Evolutionary conservation across 2,888 invertebrate genomes (phyloP).

Genomic region (Alviniconcha strummeri): DNA sequence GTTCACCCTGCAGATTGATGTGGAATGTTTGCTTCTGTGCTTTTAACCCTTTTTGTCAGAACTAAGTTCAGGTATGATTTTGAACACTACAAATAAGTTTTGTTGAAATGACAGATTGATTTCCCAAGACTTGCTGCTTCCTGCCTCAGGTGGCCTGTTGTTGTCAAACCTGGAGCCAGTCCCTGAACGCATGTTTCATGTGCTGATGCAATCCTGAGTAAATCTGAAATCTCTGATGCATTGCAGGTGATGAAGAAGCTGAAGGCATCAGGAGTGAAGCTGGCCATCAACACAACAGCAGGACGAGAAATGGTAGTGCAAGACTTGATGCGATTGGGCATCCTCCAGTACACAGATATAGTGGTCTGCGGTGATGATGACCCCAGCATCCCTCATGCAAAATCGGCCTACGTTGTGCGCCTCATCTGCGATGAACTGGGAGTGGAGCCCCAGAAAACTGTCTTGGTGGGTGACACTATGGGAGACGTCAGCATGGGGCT

Average conservation of each 20-base stretch:
- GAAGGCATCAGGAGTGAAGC: conserved; percentile 70
- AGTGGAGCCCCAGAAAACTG: conserved; percentile 58
- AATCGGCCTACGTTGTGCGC: conserved; percentile 45
- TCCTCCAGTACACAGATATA: conserved; percentile 70
- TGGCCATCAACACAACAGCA: conserved; percentile 75
- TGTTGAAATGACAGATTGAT: no score
- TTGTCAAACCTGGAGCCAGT: no score
- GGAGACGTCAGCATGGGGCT: conserved; percentile 73
- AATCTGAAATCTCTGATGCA: no score
- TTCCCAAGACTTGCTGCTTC: no score
- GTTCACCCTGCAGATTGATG: no score
- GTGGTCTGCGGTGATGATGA: conserved; percentile 75
- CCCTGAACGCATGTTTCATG: no score
- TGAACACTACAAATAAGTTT: background rate
- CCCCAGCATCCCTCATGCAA: conserved; percentile 61
- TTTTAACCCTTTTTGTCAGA: no score
- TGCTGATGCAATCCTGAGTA: no score
- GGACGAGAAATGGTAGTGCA: conserved; percentile 56
- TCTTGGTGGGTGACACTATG: conserved; percentile 75
- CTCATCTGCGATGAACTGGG: conserved; percentile 67
- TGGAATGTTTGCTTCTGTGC: no score
- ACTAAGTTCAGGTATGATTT: background rate
- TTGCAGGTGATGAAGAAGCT: conserved; percentile 64
- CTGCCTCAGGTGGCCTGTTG: no score
- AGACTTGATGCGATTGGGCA: conserved; percentile 55